Base-by-base conservation (phyloP, 2,113 vertebrate genomes). In the Hippolais icterina region DNA sequence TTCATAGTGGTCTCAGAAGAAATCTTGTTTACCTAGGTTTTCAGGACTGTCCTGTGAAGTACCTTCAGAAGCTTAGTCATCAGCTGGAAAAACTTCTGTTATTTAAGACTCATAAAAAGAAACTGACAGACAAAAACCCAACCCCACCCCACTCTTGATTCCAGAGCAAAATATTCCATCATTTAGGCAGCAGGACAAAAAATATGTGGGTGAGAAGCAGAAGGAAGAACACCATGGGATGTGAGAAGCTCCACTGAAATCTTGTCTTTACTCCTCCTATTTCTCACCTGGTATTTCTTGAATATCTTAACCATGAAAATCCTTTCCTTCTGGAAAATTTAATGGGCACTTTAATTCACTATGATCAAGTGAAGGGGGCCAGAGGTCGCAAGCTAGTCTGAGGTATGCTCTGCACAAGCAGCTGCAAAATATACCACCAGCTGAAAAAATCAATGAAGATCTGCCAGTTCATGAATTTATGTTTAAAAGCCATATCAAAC, bases 361-460 rank as follows among this genome's bases (percentile, higher is more conserved):
- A 17, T 22, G 46, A 80, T 59, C 46, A 78, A 77, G 33, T 50
- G 72, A 84, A 49, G 1, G 23, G 35, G 56, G 27, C 12, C 47
- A 87, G 39, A 89, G 69, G 74, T 47, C 79, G 60, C 27, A 59
- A 42, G 21, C 49, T 54, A 78, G n/a, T 79, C 49, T 80, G 49
- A 93, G 46, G 52, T 24, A 66, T 33, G 39, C 14, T 78, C 76
- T 83, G 50, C 15, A 70, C 22, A 57, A 3, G 29, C 59, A 83
- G n/a, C 64, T 91, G 33, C 64, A 96, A 78, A 87, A 74, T 57
- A 74, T 5, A 81, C 52, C 60, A 50, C 29, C 64, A 78, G 52
- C 77, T 83, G 20, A 47, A 74, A 59, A 81, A 93, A 95, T 89
- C 80, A 91, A 72, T 50, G 46, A 80, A 74, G 76, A 86, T 16